Evolutionary conservation across 2,113 vertebrate genomes (phyloP).

Genomic region (Heloderma charlesbogerti): DNA sequence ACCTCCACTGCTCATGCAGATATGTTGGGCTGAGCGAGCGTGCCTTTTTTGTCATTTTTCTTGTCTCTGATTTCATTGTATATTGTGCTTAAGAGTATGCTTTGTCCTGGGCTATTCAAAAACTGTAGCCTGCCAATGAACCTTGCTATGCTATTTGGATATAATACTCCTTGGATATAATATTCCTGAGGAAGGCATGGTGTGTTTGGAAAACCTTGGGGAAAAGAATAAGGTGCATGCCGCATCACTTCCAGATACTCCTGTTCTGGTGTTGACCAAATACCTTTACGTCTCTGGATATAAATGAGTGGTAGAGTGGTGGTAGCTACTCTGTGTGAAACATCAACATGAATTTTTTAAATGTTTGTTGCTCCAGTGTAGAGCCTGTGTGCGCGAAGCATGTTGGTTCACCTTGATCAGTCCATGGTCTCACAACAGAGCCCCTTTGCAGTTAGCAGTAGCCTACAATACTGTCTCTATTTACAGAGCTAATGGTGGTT

Average conservation of each 20-base stretch:
- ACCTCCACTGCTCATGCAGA: too few species aligned
- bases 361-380: background rate
- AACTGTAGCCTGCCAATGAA: background rate
- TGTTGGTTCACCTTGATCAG: background rate
- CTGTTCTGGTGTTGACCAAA: background rate
- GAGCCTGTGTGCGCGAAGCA: background rate
- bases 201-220: background rate
- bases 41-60: background rate
- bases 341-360: background rate
- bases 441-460: background rate
- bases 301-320: background rate
- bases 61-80: background rate
- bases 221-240: background rate
- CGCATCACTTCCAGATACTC: background rate
- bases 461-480: background rate
- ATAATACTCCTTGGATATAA: background rate
- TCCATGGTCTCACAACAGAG: background rate
- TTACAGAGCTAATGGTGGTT: conserved; percentile 18
- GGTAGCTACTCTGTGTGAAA: background rate
- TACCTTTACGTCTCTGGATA: background rate
- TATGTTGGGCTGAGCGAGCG: background rate
- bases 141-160: background rate
- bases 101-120: background rate
- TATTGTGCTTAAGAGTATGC: background rate
- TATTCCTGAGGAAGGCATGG: background rate